Evolutionary conservation across 2,113 vertebrate species (phyloP).

Genomic region (Tyrannus savana): DNA sequence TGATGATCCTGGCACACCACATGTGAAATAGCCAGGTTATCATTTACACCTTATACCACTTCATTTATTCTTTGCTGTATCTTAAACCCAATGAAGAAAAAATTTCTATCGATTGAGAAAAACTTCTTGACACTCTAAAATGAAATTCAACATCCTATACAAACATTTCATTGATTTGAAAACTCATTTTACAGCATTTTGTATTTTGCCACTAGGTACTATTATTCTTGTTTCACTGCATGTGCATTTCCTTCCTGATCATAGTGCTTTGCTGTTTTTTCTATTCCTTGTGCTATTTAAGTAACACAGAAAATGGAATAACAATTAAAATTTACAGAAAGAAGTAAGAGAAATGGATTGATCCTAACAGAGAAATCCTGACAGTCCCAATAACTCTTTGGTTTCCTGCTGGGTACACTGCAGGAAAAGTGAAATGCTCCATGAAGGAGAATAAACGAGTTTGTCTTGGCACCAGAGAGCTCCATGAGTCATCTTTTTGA

Average conservation of each 20-base stretch:
- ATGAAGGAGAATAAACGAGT: background rate
- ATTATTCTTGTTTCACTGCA: background rate
- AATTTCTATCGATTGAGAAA: background rate
- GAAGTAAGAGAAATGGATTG: background rate
- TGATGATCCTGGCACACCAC: background rate
- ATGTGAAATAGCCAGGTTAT: background rate
- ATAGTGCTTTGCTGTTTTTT: background rate
- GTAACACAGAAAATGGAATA: background rate
- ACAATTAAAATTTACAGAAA: slow-evolving; percentile 8
- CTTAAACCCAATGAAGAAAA: background rate
- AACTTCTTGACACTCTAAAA: background rate
- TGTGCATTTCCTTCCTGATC: background rate
- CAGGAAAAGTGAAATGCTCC: background rate
- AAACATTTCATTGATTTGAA: background rate
- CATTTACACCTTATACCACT: background rate
- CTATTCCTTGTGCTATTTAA: background rate
- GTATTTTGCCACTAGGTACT: background rate
- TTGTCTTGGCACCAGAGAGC: background rate
- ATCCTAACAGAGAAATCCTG: background rate
- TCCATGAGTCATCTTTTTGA: slow-evolving; percentile 27
- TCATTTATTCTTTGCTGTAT: background rate
- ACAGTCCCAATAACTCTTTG: background rate
- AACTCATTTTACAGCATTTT: background rate
- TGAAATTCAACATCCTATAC: background rate
- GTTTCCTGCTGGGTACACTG: slow-evolving; percentile 19